phyloP scores from a whole-genome alignment of 2,888 invertebrate genomes.

The Erpobdella octoculata region DNA sequence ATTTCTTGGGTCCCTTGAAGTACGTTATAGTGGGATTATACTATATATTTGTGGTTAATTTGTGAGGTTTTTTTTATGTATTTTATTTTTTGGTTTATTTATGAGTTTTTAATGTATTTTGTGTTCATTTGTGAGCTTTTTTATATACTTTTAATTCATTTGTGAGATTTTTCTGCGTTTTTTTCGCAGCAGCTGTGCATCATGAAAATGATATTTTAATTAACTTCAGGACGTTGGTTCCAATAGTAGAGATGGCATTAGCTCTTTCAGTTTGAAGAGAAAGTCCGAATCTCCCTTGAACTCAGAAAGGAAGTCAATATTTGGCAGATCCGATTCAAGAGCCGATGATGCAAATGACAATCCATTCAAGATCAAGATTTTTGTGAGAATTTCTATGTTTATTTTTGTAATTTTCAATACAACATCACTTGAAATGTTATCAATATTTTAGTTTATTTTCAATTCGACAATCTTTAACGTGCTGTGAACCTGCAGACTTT shows the following conservation, averaged over 20 bases:
- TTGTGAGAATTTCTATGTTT: background rate
- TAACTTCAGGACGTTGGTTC: background rate
- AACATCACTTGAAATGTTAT: too few species aligned
- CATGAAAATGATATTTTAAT: background rate
- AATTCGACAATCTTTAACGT: too few species aligned
- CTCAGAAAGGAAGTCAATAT: background rate
- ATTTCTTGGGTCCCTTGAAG: too few species aligned
- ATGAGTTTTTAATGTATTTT: background rate
- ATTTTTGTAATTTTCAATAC: background rate
- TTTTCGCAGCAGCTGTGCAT: background rate
- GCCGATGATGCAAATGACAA: background rate
- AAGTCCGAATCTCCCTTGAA: background rate
- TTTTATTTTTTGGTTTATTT: background rate
- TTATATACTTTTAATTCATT: background rate
- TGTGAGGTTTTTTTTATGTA: background rate
- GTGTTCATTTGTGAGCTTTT: background rate
- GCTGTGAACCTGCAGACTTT: too few species aligned
- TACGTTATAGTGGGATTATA: too few species aligned
- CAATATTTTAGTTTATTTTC: too few species aligned
- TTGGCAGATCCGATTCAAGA: background rate
- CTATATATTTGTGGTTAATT: background rate
- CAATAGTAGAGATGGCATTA: background rate
- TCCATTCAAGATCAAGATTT: background rate
- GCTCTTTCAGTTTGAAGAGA: background rate
- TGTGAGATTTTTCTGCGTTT: too few species aligned